phyloP scores from a whole-genome alignment of 2,113 vertebrate genomes.

The Raja brachyura region DNA sequence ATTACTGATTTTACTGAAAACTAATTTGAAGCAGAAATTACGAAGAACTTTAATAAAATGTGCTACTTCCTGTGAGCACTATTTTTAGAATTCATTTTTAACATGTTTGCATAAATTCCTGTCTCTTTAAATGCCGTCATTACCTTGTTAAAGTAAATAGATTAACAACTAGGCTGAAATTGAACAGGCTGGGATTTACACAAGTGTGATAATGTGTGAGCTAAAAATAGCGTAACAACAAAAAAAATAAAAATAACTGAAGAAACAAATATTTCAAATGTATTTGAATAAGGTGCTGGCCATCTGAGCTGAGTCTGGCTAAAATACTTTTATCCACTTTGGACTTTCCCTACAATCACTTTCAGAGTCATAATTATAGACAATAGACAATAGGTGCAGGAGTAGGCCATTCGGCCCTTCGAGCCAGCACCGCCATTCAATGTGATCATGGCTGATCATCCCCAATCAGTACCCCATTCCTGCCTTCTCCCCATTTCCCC shows the following conservation, averaged over 20 bases:
- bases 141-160: conserved; percentile 22
- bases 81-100: not conserved
- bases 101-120: conserved; percentile 9
- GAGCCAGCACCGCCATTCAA: too few relatives aligned
- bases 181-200: conserved; percentile 23
- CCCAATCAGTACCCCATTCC: too few relatives aligned
- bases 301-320: not conserved
- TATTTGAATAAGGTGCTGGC: not conserved
- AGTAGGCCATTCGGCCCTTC: too few relatives aligned
- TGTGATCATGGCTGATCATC: too few relatives aligned
- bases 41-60: conserved; percentile 1
- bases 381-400: too few relatives aligned
- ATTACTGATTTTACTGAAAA: not conserved
- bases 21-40: not conserved
- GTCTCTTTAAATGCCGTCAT: conserved; percentile 26
- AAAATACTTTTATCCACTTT: not conserved
- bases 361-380: not conserved
- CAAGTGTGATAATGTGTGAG: not conserved
- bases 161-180: conserved; percentile 19
- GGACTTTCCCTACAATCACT: not conserved
- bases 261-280: not conserved
- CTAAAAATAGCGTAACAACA: conserved; percentile 16
- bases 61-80: not conserved
- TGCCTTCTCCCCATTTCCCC: too few relatives aligned
- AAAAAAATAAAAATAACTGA: not conserved